phyloP scores from a whole-genome alignment of 2,113 vertebrate species.

The Dolichallabes microphthalmus region DNA sequence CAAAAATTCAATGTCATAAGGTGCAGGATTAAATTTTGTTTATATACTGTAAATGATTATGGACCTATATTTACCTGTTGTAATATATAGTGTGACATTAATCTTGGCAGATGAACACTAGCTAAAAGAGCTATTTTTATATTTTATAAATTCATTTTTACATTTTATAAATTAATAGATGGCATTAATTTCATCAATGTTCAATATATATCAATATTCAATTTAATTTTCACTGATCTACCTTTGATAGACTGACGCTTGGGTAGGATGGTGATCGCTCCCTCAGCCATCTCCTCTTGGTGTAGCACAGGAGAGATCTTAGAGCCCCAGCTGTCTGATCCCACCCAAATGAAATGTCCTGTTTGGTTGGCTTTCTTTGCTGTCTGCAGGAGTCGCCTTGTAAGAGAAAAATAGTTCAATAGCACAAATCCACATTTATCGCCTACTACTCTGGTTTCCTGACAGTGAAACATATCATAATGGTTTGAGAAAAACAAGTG shows the following conservation, averaged over 20 bases:
- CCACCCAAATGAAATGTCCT: conserved; percentile 97
- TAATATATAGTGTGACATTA: background rate
- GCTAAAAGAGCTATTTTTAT: background rate
- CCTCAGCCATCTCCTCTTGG: conserved; percentile 93
- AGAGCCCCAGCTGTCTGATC: conserved; percentile 97
- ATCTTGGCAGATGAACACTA: background rate
- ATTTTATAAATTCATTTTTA: no score
- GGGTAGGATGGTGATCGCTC: conserved; percentile 92
- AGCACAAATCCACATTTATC: background rate
- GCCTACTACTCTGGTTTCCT: background rate
- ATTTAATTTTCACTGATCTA: conserved; percentile 52
- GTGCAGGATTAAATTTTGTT: conserved; percentile 2
- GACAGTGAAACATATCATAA: background rate
- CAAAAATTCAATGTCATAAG: conserved; percentile 12
- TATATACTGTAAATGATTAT: background rate
- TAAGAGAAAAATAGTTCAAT: background rate
- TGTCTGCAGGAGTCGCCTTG: conserved; percentile 87
- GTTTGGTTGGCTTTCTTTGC: conserved; percentile 93
- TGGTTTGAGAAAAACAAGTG: background rate
- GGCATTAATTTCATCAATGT: no score
- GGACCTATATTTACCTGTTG: background rate
- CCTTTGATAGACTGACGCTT: conserved; percentile 89
- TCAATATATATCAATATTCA: no score
- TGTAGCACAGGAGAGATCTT: conserved; percentile 89
- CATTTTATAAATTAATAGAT: no score